A percentile compares a stretch with the other conserved stretches of the same genome.
Evolutionary conservation across 2,797 vertebrate species (phyloP).

Genomic region (Gymnopithys bicolor): DNA sequence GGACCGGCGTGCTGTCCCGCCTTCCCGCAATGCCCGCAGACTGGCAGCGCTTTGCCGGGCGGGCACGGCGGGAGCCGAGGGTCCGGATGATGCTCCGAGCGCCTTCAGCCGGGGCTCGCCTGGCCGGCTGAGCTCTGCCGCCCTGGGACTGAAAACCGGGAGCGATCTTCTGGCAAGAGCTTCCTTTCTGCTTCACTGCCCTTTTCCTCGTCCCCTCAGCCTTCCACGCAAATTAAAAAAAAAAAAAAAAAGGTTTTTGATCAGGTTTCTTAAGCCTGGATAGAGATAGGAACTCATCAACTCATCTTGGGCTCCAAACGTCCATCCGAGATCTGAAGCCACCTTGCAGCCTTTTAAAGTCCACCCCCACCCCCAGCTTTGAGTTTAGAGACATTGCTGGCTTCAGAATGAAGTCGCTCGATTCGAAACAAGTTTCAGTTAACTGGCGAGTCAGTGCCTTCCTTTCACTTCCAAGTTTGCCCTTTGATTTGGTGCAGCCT

Average conservation of each 20-base stretch:
- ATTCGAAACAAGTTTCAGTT: neutral
- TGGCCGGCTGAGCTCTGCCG: neutral
- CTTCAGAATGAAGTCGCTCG: neutral
- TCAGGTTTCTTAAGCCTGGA: neutral
- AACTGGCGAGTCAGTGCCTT: neutral
- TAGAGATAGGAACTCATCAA: neutral
- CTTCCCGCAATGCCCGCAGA: fast-evolving
- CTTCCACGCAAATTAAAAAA: neutral
- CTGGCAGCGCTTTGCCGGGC: neutral
- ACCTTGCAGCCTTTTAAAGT: neutral
- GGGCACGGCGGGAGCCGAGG: fast-evolving
- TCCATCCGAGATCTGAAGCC: neutral
- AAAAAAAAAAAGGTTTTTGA: neutral
- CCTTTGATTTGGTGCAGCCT: neutral
- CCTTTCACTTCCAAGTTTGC: neutral
- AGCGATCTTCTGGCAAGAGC: neutral
- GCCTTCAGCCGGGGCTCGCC: neutral
- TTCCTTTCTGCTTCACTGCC: neutral
- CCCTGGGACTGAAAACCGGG: fast-evolving
- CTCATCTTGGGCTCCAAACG: neutral
- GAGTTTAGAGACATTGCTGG: neutral
- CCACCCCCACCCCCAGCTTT: neutral
- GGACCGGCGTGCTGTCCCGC: fast-evolving
- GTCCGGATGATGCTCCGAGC: neutral
- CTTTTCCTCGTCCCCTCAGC: neutral